Evolutionary conservation across 2,888 invertebrate genomes (phyloP), one percentile per base, ranked within the genome.

Genomic region (Serripes groenlandicus): DNA sequence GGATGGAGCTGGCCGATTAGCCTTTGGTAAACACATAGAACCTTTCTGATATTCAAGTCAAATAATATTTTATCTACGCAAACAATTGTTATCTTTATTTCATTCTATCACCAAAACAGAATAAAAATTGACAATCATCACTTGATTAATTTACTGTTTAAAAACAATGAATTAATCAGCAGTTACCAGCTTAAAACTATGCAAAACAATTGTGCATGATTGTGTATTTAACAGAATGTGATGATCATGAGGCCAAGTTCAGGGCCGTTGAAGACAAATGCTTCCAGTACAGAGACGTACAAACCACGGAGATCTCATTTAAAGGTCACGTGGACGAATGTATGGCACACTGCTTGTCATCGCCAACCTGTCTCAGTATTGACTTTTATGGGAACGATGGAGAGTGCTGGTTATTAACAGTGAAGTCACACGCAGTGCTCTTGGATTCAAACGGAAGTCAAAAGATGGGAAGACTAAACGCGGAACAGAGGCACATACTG

Each of bases 321-420:
- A 66, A 66, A 26, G 66, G 66, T 11, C 23, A 35, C n/a, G 66
- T 42, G 9, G 35, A 66, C 15, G 66, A 42, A 23, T 66, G 66
- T 26, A 66, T 42, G 28, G 28, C n/a, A 23, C 66, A 66, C 1
- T 66, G 66, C 26, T 66, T 66, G 11, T 37, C 26, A 7, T 42
- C 23, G 35, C 23, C 35, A n/a, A 9, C 30, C n/a, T 71, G 71
- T 56, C 32, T 35, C 23, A 71, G 71, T 23, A n/a, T 71, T 0
- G 71, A 71, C 32, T 71, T 71, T 26, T 54, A 34, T 35, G 4
- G 2, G 23, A 26, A n/a, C 3, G 56, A 71, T 26, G 71, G 71
- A 15, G 71, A 71, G 28, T 71, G 71, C 21, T 56, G 56, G 71
- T 23, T 71, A 15, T 71, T 71, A 26, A 56, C 71, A 18, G 71